Conservation (phyloP, 2,797 vertebrate species). For the Limosa lapponica region DNA sequence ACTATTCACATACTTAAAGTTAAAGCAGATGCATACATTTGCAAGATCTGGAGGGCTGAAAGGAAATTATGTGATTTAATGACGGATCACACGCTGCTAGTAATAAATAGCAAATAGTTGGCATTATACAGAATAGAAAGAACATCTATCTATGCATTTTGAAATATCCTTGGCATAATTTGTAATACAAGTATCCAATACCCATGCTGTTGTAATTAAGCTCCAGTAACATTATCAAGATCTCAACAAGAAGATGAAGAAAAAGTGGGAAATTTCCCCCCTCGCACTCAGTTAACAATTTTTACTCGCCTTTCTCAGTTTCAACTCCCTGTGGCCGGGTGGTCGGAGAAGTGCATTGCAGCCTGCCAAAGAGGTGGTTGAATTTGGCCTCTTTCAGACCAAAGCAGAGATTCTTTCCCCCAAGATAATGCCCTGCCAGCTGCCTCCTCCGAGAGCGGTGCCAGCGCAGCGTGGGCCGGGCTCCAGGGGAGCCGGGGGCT, state of each 20-base stretch:
- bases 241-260: background rate
- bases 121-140: background rate
- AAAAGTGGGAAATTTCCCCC: background rate
- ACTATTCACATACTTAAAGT: background rate
- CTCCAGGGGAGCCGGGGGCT: background rate
- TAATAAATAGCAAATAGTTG: constrained; percentile 53
- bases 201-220: constrained; percentile 41
- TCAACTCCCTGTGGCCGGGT: background rate
- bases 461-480: background rate
- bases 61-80: constrained; percentile 48
- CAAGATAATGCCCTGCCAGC: background rate
- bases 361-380: background rate
- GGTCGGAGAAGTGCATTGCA: background rate
- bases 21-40: constrained; percentile 54
- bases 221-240: background rate
- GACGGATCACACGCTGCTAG: background rate
- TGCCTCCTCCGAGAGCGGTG: background rate
- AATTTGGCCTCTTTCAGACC: background rate
- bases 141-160: constrained; percentile 24
- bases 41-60: constrained; percentile 30
- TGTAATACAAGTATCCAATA: constrained; percentile 4
- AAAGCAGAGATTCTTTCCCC: background rate
- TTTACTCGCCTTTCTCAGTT: background rate
- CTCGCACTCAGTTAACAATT: background rate
- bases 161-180: constrained; percentile 48